phyloP scores from a whole-genome alignment of 2,113 vertebrate genomes.

The Arizona elegans region DNA sequence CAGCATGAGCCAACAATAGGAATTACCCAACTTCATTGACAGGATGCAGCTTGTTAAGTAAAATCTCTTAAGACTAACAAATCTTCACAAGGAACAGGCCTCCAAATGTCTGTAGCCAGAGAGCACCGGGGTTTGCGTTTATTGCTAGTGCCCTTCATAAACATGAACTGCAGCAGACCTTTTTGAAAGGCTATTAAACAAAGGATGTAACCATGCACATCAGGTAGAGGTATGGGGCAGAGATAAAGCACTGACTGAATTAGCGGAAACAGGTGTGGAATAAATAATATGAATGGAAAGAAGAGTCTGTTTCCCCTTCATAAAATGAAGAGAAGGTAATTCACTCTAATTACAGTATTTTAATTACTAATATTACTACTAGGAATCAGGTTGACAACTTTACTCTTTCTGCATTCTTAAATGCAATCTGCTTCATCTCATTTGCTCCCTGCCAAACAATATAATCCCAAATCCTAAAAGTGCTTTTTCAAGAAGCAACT shows the following conservation, averaged over 20 bases:
- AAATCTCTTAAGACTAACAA: constrained; percentile 77
- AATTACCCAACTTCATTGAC: constrained; percentile 76
- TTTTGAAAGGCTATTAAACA: constrained; percentile 22
- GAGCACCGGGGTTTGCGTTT: constrained; percentile 53
- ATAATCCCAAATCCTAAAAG: background rate
- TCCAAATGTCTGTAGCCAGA: constrained; percentile 60
- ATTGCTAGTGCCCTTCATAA: constrained; percentile 42
- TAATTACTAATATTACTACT: background rate
- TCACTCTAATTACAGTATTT: background rate
- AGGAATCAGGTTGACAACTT: background rate
- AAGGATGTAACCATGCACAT: constrained; percentile 14
- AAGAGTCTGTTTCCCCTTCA: background rate
- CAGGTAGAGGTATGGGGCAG: constrained; percentile 14
- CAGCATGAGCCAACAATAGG: constrained; percentile 83
- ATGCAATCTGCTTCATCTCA: background rate
- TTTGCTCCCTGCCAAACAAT: background rate
- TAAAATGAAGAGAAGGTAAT: background rate
- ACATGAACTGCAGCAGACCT: constrained; percentile 29
- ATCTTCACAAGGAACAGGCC: constrained; percentile 62
- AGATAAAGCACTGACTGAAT: background rate
- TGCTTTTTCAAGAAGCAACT: too few relatives aligned
- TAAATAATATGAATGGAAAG: constrained; percentile 11
- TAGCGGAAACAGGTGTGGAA: background rate
- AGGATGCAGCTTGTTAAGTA: constrained; percentile 92
- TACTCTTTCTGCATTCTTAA: background rate